phyloP scores from a whole-genome alignment of 1,140 invertebrate genomes.

The Drosophila rhopaloa region DNA sequence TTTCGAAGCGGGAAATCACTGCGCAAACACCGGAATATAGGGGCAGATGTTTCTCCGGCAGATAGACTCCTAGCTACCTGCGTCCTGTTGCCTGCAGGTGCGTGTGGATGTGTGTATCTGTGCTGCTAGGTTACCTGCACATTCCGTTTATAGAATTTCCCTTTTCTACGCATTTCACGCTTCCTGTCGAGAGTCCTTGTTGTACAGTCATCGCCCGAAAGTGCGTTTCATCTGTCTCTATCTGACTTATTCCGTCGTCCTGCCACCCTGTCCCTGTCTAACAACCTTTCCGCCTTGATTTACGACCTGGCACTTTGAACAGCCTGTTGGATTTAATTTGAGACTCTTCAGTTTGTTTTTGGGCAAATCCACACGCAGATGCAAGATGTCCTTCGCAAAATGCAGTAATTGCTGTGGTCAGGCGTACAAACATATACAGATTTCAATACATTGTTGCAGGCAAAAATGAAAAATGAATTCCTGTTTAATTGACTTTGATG shows the following conservation, averaged over 20 bases:
- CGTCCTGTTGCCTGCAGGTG: conserved; percentile 55
- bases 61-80: conserved; percentile 66
- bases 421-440: not conserved
- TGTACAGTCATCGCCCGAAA: conserved; percentile 66
- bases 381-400: conserved; percentile 28
- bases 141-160: conserved; percentile 69
- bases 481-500: conserved; percentile 41
- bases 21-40: conserved; percentile 26
- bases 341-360: conserved; percentile 39
- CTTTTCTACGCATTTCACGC: conserved; percentile 66
- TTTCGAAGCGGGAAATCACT: conserved; percentile 71
- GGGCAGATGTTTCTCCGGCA: conserved; percentile 70
- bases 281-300: conserved; percentile 35
- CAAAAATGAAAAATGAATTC: conserved; percentile 57
- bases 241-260: not conserved
- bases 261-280: not conserved
- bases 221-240: conserved; percentile 28
- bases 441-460: conserved; percentile 12
- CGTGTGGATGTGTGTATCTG: conserved; percentile 8
- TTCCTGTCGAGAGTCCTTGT: conserved; percentile 66
- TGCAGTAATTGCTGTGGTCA: conserved; percentile 45
- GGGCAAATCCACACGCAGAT: conserved; percentile 24
- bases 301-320: conserved; percentile 38
- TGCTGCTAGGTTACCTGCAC: conserved; percentile 63
- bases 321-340: conserved; percentile 62